A percentile compares a stretch with the other conserved stretches of the same genome.
Evolutionary conservation across 2,797 vertebrate species (phyloP).

Genomic region (Pseudotriccus pelzelni): DNA sequence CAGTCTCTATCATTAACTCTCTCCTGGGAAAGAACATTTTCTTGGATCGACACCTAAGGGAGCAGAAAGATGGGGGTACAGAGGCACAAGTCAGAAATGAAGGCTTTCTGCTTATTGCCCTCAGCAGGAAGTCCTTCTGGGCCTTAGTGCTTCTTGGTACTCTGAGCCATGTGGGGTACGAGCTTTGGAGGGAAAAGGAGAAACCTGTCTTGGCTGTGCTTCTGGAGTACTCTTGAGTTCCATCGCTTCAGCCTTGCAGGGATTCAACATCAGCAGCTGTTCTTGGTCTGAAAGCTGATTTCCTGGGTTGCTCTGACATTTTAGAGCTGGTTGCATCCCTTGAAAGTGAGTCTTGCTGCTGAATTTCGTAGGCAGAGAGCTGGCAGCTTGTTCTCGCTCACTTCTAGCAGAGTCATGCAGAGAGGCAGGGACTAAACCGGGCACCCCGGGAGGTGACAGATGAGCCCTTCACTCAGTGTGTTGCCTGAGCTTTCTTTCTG

Average conservation of each 20-base stretch:
- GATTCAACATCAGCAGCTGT: neutral
- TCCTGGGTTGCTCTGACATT: constrained; percentile 4
- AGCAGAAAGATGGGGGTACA: neutral
- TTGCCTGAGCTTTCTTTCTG: neutral
- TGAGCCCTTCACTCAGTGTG: neutral
- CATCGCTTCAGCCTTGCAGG: neutral
- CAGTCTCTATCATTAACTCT: neutral
- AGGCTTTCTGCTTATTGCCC: neutral
- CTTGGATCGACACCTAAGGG: neutral
- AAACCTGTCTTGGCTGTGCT: neutral
- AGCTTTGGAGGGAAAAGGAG: neutral
- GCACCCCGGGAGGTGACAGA: neutral
- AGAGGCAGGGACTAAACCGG: rapidly evolving
- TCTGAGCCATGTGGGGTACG: neutral
- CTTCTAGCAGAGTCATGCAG: neutral
- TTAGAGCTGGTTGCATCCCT: neutral
- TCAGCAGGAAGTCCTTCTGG: neutral
- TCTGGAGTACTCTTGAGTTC: neutral
- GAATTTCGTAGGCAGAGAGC: neutral
- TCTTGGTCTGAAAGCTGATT: neutral
- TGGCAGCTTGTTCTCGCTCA: neutral
- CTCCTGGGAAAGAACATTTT: neutral
- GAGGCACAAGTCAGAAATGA: neutral
- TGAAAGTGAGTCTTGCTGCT: neutral
- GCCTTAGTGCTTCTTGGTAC: neutral